Evolutionary conservation across 2,797 vertebrate species (phyloP), one percentile per base, ranked within the genome.

Genomic region (Sebastes dallii): DNA sequence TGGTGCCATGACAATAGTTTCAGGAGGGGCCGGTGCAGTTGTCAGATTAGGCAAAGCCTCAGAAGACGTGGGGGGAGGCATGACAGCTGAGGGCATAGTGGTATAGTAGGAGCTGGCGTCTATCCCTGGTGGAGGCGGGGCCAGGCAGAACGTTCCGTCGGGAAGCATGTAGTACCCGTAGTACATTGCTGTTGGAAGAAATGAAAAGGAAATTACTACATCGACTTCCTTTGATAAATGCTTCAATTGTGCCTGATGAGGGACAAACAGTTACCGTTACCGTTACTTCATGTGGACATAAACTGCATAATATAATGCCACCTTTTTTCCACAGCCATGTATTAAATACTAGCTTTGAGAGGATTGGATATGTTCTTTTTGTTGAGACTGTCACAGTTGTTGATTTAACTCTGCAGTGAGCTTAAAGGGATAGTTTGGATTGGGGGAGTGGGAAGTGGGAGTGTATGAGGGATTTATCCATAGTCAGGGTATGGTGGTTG

Each of bases 131-230:
- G 98, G 97, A 0, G 98, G 98, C 0, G 98, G 98, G 0, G 98
- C 98, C 56, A 99, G 92, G 95, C 98, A 99, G 83, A 97, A 99
- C 0, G 97, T 96, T 16, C 98, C 99, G 6, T 99, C 98, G 0
- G 98, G 98, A 29, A 99, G 94, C 97, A 99, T 96, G 91, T 99
- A 99, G 94, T 99, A 99, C 83, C 98, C 98, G 55, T 99, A 99
- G 92, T 98, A 99, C 95, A 99, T 94, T 64, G 97, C 96, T n/a
- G 96, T 92, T 84, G 97, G 59, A 82, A 85, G 65, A 89, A 74
- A 81, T 12, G 5, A 61, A 18, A 12, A 20, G 68, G 78, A 64
- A 9, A 24, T 66, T 1, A 68, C 68, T 32, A 34, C 2, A 36
- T 52, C 0, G 52, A 27, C 36, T 18, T 69, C 22, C 16, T 68